Evolutionary conservation across 2,888 invertebrate genomes (phyloP), one percentile per base, ranked within the genome.

Genomic region (Parascotia fuliginaria): DNA sequence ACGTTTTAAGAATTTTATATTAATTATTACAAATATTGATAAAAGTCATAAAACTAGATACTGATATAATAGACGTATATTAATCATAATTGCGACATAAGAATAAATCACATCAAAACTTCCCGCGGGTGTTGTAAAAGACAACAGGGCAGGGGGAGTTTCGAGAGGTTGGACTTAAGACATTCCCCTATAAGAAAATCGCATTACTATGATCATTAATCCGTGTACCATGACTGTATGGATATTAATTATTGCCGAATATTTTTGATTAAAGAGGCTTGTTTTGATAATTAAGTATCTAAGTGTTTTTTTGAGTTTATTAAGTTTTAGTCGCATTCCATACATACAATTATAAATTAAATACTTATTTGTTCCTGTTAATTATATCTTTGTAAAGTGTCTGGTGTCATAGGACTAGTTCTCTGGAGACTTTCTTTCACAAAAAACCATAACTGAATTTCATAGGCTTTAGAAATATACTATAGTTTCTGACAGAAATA

Each of bases 91-190:
- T 41, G 36, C 36, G n/a, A 11, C 5, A 19, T 3, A 3, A 41
- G 47, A 15, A 47, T 47, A 47, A 41, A 47, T 47, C 47, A 47
- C 41, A 36, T 41, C 24, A 31, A 31, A 16, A 42, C 41, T 42
- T 36, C 47, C 47, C 47, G 14, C n/a, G 41, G 41, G 47, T 47
- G 36, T 37, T 28, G 34, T 47, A 47, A 42, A 31, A 47, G 14
- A n/a, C 19, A 24, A 31, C 22, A 22, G 19, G 7, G 24, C 7
- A 29, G 31, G 31, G 41, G 14, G 2, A 14, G 11, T 36, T 14
- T 29, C 22, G 13, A 47, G 34, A 36, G 47, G 40, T 40, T 46
- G 46, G 33, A 29, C 16, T 11, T n/a, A 27, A 16, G 24, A 36
- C 3, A 9, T 27, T 29, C 45, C 46, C 41, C 24, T 41, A n/a